phyloP scores from a whole-genome alignment of 2,113 vertebrate species.

The Indicator indicator region DNA sequence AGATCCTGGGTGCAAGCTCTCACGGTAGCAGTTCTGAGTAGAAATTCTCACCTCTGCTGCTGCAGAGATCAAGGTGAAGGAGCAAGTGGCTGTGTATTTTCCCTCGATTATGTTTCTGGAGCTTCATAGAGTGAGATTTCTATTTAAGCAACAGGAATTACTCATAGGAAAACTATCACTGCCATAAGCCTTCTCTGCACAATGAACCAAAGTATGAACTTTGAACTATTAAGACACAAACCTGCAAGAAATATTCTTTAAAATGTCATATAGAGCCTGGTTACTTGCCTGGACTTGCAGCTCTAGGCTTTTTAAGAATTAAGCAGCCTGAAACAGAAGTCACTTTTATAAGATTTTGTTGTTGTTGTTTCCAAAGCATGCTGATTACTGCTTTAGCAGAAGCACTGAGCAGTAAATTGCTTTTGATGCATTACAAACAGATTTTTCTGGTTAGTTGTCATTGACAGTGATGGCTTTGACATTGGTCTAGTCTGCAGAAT shows the following conservation, averaged over 20 bases:
- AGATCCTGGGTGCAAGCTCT: background rate
- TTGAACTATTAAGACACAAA: background rate
- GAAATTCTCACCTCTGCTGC: background rate
- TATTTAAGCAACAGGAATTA: background rate
- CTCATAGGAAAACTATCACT: background rate
- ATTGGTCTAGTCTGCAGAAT: conserved; percentile 1
- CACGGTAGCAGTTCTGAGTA: background rate
- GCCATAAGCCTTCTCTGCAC: background rate
- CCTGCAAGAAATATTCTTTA: background rate
- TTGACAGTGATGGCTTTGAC: conserved; percentile 58
- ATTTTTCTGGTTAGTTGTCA: conserved; percentile 37
- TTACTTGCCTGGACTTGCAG: background rate
- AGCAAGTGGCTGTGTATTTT: background rate
- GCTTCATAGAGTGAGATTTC: background rate
- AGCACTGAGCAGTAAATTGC: conserved; percentile 52
- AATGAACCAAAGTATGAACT: background rate
- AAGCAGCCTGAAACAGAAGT: background rate
- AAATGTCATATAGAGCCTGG: background rate
- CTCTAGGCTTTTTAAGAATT: background rate
- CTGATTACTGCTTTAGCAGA: conserved; percentile 31
- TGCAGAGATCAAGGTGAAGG: background rate
- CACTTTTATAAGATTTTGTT: background rate
- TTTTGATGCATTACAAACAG: conserved; percentile 49
- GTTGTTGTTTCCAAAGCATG: background rate
- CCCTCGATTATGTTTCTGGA: background rate